These are phyloP conservation scores for Barypeithes pellucidus DNA, from an alignment of 2,888 invertebrate genomes.

Conservation along the genomic window DNA sequence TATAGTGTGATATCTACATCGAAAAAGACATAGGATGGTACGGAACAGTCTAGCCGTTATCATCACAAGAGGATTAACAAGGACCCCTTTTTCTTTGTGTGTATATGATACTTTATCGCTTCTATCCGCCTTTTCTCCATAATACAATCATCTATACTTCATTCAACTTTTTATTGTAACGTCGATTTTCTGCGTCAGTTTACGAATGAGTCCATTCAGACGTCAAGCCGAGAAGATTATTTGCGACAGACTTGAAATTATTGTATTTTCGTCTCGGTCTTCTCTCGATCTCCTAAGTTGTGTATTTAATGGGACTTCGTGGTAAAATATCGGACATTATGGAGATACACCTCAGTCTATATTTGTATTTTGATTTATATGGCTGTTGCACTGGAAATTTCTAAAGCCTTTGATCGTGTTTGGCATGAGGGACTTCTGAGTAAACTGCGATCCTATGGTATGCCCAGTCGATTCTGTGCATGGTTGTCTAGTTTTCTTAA, in stretches of 20 bases:
- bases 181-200: slow-evolving; percentile 48
- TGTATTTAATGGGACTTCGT: slow-evolving; percentile 29
- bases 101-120: neutral
- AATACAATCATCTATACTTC: slow-evolving; percentile 40
- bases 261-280: slow-evolving; percentile 24
- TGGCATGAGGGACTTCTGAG: too few species aligned
- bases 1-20: too few species aligned
- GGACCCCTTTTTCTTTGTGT: too few species aligned
- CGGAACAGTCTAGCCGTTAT: too few species aligned
- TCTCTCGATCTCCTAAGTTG: slow-evolving; percentile 31
- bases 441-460: too few species aligned
- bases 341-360: slow-evolving; percentile 12
- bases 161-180: slow-evolving; percentile 46
- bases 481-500: too few species aligned
- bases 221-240: slow-evolving; percentile 49
- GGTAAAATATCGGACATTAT: slow-evolving; percentile 20
- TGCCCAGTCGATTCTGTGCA: too few species aligned
- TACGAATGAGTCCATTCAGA: slow-evolving; percentile 54
- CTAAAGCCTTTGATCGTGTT: too few species aligned
- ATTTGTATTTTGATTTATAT: slow-evolving; percentile 4
- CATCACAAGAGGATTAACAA: too few species aligned
- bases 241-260: slow-evolving; percentile 36
- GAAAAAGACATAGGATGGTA: too few species aligned
- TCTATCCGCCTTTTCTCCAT: slow-evolving; percentile 14
- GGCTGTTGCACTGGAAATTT: too few species aligned